These are phyloP conservation scores for Tenthredo scrophulariae DNA, from an alignment of 2,888 invertebrate species.

Conservation along the genomic window DNA sequence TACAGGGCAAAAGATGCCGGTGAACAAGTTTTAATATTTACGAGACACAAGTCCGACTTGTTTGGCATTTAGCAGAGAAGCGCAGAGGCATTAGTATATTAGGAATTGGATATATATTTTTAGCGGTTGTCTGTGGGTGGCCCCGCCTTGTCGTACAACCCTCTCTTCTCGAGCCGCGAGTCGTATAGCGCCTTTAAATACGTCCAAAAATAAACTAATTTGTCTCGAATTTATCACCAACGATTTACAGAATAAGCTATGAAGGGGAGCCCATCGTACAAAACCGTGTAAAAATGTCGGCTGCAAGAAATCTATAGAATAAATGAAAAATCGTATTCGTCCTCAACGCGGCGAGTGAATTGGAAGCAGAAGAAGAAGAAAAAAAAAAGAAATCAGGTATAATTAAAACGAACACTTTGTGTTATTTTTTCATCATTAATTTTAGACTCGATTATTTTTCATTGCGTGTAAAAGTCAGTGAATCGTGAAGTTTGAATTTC, in stretches of 20 bases:
- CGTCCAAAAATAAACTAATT: conserved; percentile 68
- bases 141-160: conserved; percentile 45
- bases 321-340: background rate
- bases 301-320: background rate
- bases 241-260: conserved; percentile 24
- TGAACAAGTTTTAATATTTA: background rate
- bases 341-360: background rate
- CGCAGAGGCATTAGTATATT: conserved; percentile 7
- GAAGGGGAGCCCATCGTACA: background rate
- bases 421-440: background rate
- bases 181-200: conserved; percentile 50
- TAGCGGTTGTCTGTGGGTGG: conserved; percentile 48
- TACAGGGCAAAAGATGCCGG: background rate
- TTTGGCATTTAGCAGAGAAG: conserved; percentile 44
- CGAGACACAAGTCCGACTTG: conserved; percentile 30
- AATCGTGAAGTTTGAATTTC: background rate
- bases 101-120: conserved; percentile 52
- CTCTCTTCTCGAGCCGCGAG: conserved; percentile 18
- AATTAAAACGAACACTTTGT: background rate
- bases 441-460: background rate
- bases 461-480: background rate
- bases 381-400: background rate
- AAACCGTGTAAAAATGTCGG: background rate
- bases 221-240: conserved; percentile 66
- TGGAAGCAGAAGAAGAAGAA: no score